Base-by-base conservation (phyloP, 2,797 vertebrate genomes). In the Rachycentron canadum region DNA sequence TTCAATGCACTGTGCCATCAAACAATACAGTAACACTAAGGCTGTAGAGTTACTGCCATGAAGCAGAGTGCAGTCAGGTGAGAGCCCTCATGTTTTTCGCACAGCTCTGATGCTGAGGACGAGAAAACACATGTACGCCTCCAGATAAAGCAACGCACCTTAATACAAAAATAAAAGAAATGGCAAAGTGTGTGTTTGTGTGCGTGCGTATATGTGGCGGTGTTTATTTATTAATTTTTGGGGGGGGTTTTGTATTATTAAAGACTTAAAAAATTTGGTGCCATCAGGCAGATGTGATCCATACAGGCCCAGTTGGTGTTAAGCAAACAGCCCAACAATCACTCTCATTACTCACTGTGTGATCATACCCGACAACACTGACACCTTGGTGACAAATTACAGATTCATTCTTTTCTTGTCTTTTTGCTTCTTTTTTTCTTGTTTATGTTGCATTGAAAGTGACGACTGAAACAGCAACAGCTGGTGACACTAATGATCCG, bases 331-430 rank as follows among this genome's bases (percentile, higher is more conserved):
- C 23, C 7, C n/a, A 70, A 67, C 41, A 65, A 41, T 58, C 23
- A 43, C 23, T 43, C 45, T 74, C 60, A 68, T 80, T 49, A 83
- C 52, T 78, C 56, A 49, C 9, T 10, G 25, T 55, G 57, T 55
- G 50, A 67, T 74, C 57, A 68, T 6, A 23, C 19, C 26, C 50
- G 23, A 17, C 55, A 58, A 47, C 1, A 19, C 8, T 58, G 74
- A 79, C 63, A 83, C 50, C 28, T n/a, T 26, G 10, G 21, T 62
- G 61, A 78, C 61, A 79, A 78, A 79, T 67, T 66, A 78, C 52
- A 59, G 21, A 73, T 72, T 59, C 1, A 56, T 73, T 69, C 1
- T 53, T 76, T 13, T 68, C 28, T 19, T 63, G 25, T n/a, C 14
- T 62, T 69, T 73, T 78, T 55, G 4, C 21, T 3, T 28, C 6